These are phyloP conservation scores for Drosophila siamana DNA, from an alignment of 2,888 invertebrate genomes.

Conservation along the genomic window DNA sequence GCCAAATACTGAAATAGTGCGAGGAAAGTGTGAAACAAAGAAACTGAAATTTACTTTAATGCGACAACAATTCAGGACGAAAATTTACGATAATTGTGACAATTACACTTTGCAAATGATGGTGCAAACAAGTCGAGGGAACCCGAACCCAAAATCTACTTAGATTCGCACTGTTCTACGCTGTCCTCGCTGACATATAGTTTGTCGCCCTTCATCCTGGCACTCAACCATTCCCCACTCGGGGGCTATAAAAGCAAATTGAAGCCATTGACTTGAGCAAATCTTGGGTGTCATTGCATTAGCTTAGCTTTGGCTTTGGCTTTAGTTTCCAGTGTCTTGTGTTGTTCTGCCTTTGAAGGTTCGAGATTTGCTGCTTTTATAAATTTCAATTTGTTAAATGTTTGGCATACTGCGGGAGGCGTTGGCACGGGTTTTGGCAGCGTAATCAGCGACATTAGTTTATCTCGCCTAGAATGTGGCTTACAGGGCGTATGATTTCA, in stretches of 20 bases:
- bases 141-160: slow-evolving; percentile 3
- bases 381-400: slow-evolving; percentile 80
- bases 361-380: slow-evolving; percentile 56
- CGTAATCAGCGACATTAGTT: slow-evolving; percentile 54
- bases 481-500: slow-evolving; percentile 28
- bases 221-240: neutral
- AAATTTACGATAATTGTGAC: slow-evolving; percentile 80
- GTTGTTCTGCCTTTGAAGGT: slow-evolving; percentile 36
- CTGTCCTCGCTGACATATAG: slow-evolving; percentile 60
- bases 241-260: slow-evolving; percentile 69
- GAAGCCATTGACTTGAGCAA: slow-evolving; percentile 78
- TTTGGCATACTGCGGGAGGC: slow-evolving; percentile 69
- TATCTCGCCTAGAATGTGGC: slow-evolving; percentile 18
- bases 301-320: slow-evolving; percentile 27
- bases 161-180: slow-evolving; percentile 11
- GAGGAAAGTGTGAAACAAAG: slow-evolving; percentile 54
- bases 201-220: slow-evolving; percentile 31
- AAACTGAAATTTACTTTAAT: slow-evolving; percentile 72
- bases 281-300: slow-evolving; percentile 62
- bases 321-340: slow-evolving; percentile 1
- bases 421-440: slow-evolving; percentile 11
- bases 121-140: slow-evolving; percentile 66
- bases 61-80: slow-evolving; percentile 66
- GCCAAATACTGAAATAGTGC: slow-evolving; percentile 63
- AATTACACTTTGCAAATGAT: slow-evolving; percentile 77